phyloP scores from a whole-genome alignment of 2,113 vertebrate species.

The Megaceryle maxima region DNA sequence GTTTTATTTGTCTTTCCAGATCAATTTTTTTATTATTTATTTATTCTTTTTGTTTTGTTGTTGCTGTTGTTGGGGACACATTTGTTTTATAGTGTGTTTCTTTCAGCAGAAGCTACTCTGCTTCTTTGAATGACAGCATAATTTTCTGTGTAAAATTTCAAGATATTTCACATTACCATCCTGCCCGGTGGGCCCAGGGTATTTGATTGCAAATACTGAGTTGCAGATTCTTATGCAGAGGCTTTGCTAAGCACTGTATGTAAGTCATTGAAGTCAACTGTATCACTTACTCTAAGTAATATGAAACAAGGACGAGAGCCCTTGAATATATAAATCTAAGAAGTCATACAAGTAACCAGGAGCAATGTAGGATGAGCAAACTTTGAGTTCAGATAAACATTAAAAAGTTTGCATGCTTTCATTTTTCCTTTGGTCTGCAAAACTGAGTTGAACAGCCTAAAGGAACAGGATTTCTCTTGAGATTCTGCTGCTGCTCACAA shows the following conservation, averaged over 20 bases:
- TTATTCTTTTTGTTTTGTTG: too few relatives aligned
- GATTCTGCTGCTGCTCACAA: neutral
- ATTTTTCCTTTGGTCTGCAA: constrained; percentile 37
- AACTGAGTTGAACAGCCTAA: constrained; percentile 22
- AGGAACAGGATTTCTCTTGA: constrained; percentile 23
- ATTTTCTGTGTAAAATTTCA: neutral
- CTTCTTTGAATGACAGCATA: neutral
- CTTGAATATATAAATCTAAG: constrained; percentile 14
- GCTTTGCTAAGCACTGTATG: neutral
- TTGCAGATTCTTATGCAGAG: neutral
- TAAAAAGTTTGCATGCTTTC: constrained; percentile 11
- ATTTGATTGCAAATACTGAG: neutral
- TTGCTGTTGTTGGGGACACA: neutral
- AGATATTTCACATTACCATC: neutral
- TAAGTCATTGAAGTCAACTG: neutral
- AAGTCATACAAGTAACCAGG: constrained; percentile 29
- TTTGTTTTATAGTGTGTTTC: neutral
- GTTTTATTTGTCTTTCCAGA: neutral
- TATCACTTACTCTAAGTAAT: neutral
- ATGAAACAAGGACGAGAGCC: neutral
- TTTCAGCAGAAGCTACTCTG: neutral
- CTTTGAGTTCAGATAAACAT: neutral
- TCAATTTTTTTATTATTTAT: neutral
- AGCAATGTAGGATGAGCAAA: constrained; percentile 35
- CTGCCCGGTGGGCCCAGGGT: neutral